phyloP scores from a whole-genome alignment of 2,113 vertebrate species.

The Dasypus novemcinctus region DNA sequence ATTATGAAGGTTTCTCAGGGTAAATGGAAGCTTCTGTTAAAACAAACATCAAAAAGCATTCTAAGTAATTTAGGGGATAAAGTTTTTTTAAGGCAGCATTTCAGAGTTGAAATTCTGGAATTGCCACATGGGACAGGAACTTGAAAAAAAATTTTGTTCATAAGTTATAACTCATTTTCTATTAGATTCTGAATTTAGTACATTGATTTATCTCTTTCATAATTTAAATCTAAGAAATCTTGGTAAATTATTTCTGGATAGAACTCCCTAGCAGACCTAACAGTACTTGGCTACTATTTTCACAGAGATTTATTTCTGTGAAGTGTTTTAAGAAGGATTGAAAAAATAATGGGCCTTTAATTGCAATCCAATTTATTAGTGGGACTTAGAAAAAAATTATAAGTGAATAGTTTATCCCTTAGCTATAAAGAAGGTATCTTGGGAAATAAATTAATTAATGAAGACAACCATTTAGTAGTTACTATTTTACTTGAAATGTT shows the following conservation, averaged over 20 bases:
- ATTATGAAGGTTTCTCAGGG: conserved; percentile 33
- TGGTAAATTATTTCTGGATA: neutral
- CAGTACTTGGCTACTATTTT: neutral
- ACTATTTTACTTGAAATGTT: conserved; percentile 10
- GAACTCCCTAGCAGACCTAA: neutral
- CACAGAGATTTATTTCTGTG: conserved; percentile 21
- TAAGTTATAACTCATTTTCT: conserved; percentile 32
- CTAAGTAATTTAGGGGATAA: conserved; percentile 3
- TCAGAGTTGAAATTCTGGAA: neutral
- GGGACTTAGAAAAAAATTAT: conserved; percentile 23
- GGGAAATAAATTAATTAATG: conserved; percentile 26
- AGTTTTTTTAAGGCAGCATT: neutral
- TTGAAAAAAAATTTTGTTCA: neutral
- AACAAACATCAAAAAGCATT: conserved; percentile 52
- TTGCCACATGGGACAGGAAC: neutral
- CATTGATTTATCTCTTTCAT: neutral
- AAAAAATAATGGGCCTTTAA: conserved; percentile 10
- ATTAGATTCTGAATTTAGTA: neutral
- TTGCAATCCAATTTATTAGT: conserved; percentile 11
- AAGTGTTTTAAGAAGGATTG: conserved; percentile 29
- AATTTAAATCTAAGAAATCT: conserved; percentile 30
- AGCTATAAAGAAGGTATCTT: neutral
- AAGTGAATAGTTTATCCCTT: conserved; percentile 12
- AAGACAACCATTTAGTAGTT: conserved; percentile 36
- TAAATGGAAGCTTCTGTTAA: conserved; percentile 50